These are phyloP conservation scores for Exephanes ischioxanthus DNA, from an alignment of 2,888 invertebrate species.

Conservation along the genomic window DNA sequence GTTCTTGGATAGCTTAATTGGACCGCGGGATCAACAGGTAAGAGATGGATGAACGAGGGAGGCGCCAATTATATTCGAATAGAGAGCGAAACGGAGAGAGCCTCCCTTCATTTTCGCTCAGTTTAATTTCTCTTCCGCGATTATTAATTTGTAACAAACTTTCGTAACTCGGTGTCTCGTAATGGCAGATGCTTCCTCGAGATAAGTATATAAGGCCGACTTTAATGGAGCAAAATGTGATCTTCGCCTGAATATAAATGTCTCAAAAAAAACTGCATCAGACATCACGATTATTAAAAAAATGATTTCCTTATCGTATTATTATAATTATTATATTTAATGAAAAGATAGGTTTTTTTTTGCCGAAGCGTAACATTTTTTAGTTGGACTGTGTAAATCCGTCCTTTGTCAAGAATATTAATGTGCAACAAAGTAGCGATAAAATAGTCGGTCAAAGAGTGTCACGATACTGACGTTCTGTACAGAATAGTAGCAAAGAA, in stretches of 20 bases:
- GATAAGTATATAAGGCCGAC: conserved; percentile 1
- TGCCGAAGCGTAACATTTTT: no score
- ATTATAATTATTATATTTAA: not conserved
- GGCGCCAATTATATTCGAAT: conserved; percentile 54
- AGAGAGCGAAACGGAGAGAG: conserved; percentile 29
- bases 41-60: not conserved
- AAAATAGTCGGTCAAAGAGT: conserved; percentile 3
- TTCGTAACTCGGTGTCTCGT: conserved; percentile 36
- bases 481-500: not conserved
- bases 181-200: conserved; percentile 38
- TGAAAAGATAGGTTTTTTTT: not conserved
- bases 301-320: not conserved
- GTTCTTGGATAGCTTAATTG: not conserved
- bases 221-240: conserved; percentile 30
- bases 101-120: conserved; percentile 42
- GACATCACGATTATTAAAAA: not conserved
- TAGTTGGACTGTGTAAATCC: not conserved
- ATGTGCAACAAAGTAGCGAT: conserved; percentile 6
- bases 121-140: conserved; percentile 51
- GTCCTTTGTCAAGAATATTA: not conserved
- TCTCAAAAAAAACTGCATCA: conserved; percentile 16
- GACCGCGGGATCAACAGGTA: not conserved
- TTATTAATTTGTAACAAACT: conserved; percentile 61
- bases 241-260: conserved; percentile 9
- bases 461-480: not conserved